Percentiles rank a stretch among this genome's conserved stretches.
Conservation (phyloP, 2,113 vertebrate genomes). For the Stictonetta naevosa region DNA sequence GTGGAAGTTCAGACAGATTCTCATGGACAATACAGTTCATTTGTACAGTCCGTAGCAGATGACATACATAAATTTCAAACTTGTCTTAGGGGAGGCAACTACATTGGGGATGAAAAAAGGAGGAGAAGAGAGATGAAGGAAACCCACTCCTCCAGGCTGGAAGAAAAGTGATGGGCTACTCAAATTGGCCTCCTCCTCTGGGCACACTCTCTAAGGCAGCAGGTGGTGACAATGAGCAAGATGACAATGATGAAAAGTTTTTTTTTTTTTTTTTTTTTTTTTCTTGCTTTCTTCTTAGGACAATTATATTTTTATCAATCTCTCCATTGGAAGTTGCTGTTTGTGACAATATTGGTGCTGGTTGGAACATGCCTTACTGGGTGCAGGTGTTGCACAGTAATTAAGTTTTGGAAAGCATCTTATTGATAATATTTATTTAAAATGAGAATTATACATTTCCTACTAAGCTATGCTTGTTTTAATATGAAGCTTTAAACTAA, state of each 20-base stretch:
- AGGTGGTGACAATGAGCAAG: not conserved
- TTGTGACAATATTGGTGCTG: not conserved
- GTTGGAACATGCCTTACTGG: not conserved
- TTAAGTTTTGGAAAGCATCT: not conserved
- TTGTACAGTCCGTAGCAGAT: not conserved
- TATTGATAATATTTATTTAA: conserved; percentile 12
- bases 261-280: not conserved
- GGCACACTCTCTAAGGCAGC: not conserved
- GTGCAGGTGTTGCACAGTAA: conserved; percentile 24
- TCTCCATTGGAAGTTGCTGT: not conserved
- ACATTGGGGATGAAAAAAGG: not conserved
- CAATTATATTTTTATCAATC: not conserved
- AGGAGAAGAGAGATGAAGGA: not conserved
- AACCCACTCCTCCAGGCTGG: not conserved
- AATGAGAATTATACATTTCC: not conserved
- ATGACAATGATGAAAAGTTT: not conserved
- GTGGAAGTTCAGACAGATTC: not conserved
- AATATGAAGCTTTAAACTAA: not conserved
- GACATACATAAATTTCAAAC: not conserved
- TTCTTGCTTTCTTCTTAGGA: not conserved
- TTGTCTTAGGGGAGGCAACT: not conserved
- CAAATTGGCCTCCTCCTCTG: not conserved
- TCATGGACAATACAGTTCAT: not conserved
- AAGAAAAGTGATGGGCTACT: not conserved
- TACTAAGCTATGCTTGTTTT: not conserved